These are phyloP conservation scores for Lemur catta DNA, from an alignment of 2,797 vertebrate species.

Conservation along the genomic window DNA sequence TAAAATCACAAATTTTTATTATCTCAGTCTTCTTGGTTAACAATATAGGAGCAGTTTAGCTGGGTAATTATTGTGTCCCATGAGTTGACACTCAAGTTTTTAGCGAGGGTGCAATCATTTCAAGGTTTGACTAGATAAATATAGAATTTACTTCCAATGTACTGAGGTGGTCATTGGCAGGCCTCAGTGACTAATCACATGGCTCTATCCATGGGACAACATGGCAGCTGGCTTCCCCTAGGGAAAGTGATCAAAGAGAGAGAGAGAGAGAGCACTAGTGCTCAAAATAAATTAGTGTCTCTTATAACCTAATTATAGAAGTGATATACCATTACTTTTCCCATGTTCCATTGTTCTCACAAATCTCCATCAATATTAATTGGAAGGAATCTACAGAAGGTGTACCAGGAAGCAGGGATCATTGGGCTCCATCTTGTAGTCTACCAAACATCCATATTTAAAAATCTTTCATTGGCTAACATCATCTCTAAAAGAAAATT, in stretches of 20 bases:
- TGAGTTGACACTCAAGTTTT: background rate
- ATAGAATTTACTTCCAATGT: background rate
- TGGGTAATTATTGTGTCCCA: background rate
- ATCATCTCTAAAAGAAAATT: background rate
- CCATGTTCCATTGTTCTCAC: background rate
- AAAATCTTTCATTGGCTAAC: background rate
- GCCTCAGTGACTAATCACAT: background rate
- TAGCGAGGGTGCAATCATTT: background rate
- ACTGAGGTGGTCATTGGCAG: background rate
- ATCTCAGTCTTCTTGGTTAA: background rate
- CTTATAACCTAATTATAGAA: background rate
- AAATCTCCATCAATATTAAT: background rate
- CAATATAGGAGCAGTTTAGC: background rate
- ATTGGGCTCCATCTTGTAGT: background rate
- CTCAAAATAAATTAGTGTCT: background rate
- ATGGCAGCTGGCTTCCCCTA: background rate
- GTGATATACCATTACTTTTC: background rate
- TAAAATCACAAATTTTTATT: background rate
- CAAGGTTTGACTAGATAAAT: background rate
- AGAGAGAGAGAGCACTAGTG: too few relatives aligned
- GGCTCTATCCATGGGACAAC: background rate
- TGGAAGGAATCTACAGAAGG: background rate
- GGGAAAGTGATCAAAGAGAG: background rate
- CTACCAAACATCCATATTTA: background rate
- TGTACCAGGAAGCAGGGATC: background rate